Percentiles rank a stretch among this genome's conserved stretches.
phyloP scores from a whole-genome alignment of 2,797 vertebrate species.

The Leptatherina wallacei region DNA sequence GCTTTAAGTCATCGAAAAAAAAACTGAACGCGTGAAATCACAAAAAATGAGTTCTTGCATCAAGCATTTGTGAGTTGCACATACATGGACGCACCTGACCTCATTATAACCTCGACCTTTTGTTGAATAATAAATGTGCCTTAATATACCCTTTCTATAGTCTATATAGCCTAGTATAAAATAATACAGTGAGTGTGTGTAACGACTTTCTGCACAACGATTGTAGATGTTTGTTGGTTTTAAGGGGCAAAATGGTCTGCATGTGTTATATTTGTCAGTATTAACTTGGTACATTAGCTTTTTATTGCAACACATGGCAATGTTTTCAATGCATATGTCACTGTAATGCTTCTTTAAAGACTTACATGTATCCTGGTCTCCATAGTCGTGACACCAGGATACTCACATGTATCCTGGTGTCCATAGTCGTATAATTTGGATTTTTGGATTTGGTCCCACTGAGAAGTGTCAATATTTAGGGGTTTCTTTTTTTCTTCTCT shows the following conservation, averaged over 20 bases:
- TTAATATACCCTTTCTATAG: neutral
- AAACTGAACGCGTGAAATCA: neutral
- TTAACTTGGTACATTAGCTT: constrained; percentile 56
- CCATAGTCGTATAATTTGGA: constrained; percentile 27
- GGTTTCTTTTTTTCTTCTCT: constrained; percentile 69
- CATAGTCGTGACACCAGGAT: neutral
- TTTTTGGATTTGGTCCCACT: constrained; percentile 50
- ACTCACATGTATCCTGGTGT: constrained; percentile 20
- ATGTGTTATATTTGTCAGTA: constrained; percentile 61
- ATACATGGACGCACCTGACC: constrained; percentile 12
- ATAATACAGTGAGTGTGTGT: neutral
- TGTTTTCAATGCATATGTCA: constrained; percentile 58
- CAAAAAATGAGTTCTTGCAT: constrained; percentile 7
- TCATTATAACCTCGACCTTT: constrained; percentile 30
- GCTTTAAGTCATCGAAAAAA: constrained; percentile 24
- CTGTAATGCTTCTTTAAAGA: constrained; percentile 40
- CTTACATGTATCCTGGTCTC: constrained; percentile 18
- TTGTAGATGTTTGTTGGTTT: constrained; percentile 44
- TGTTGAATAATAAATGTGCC: constrained; percentile 33
- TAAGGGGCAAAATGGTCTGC: constrained; percentile 35
- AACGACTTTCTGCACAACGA: constrained; percentile 19
- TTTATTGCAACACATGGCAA: constrained; percentile 66
- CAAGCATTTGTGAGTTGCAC: constrained; percentile 4
- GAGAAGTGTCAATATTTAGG: constrained; percentile 51
- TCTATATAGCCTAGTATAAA: neutral